Base-by-base conservation (phyloP, 2,113 vertebrate genomes). In the Sinocyclocheilus maitianheensis region DNA sequence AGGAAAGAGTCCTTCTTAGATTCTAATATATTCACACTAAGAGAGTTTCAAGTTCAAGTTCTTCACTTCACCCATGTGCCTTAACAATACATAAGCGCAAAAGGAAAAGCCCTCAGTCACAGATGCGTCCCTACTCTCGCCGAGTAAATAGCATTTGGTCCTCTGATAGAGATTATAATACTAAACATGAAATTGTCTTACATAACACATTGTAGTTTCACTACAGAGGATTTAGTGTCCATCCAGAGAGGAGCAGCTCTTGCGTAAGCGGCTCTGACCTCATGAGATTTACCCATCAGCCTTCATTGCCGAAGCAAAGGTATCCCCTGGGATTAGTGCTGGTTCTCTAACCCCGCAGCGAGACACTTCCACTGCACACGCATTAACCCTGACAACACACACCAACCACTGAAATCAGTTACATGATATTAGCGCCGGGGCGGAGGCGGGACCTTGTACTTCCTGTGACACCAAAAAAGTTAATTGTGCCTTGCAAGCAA, bases 101-200 rank as follows among this genome's bases (percentile, higher is more conserved):
- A 13, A n/a, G 46, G 74, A 78, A 51, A 85, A 65, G 46, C 82
- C 86, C 87, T 90, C 91, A 26, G 24, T 90, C 90, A 91, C 90
- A 92, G 90, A 91, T 92, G 89, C 89, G 80, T 85, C n/a, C 84
- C 85, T 77, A 46, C 51, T 53, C 51, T 53, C 13, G 51, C 88
- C 65, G 75, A 65, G 88, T 88, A 88, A 87, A 88, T 83, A 84
- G 88, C 89, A 81, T 86, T 86, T 43, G 80, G 69, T 74, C 72
- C 13, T 60, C 77, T 79, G 34, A 34, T 78, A 77, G 60, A 89
- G 93, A 94, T 95, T 94, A 94, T 86, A 89, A 89, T 88, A 90
- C 88, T 74, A 87, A 93, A 93, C 91, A 93, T 93, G 92, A 94
- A 92, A 94, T 92, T 91, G 91, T 92, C 87, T 95, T 94, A 93